Conservation (phyloP, 2,113 vertebrate genomes). For the Sinocyclocheilus anshuiensis region DNA sequence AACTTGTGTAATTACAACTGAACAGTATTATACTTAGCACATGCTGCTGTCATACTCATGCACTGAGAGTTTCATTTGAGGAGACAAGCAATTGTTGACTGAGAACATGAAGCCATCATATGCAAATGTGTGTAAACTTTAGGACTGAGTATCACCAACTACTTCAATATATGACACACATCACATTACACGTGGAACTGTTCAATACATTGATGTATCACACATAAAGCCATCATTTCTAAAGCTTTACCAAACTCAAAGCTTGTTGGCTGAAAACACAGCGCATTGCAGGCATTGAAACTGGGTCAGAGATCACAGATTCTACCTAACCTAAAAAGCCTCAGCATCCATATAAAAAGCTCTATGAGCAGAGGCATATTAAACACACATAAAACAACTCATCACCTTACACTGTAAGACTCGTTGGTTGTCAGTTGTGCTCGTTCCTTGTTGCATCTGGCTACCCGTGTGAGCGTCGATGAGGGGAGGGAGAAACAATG, state of each 20-base stretch:
- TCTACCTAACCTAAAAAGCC: too few relatives aligned
- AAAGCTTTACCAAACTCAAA: neutral
- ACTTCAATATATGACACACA: neutral
- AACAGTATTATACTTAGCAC: conserved; percentile 59
- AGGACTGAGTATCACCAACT: neutral
- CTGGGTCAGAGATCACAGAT: too few relatives aligned
- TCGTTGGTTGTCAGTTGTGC: too few relatives aligned
- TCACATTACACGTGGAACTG: neutral
- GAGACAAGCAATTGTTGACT: neutral
- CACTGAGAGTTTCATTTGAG: neutral
- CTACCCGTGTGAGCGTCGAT: too few relatives aligned
- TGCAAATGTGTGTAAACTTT: neutral
- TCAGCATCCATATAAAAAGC: too few relatives aligned
- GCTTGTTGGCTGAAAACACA: too few relatives aligned
- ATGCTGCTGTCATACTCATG: conserved; percentile 52
- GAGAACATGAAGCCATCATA: neutral
- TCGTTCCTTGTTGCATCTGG: too few relatives aligned
- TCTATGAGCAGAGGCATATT: too few relatives aligned
- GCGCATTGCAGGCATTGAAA: too few relatives aligned
- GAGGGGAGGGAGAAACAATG: too few relatives aligned
- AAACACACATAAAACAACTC: too few relatives aligned
- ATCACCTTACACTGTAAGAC: too few relatives aligned
- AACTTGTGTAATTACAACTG: conserved; percentile 41
- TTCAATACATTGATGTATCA: neutral
- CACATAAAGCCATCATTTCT: neutral